Conservation (phyloP, 1,140 invertebrate species). For the Meteorus sp. region DNA sequence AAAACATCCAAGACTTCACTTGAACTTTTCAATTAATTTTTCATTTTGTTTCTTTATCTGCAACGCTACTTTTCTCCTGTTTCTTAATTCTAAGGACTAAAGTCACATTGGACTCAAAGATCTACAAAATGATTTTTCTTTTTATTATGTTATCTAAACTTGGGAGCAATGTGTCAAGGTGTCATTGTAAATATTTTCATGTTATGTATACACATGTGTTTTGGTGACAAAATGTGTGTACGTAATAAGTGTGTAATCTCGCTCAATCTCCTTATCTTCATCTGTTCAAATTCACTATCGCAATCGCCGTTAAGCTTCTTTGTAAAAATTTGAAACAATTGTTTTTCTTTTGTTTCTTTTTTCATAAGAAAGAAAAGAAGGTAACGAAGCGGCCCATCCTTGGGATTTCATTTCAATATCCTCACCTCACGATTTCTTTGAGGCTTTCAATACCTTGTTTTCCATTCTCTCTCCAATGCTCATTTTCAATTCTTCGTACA, state of each 20-base stretch:
- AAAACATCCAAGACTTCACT: conserved; percentile 48
- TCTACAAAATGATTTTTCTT: conserved; percentile 26
- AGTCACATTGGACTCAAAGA: conserved; percentile 23
- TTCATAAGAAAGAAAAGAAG: no score
- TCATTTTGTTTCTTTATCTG: conserved; percentile 10
- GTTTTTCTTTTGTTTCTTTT: no score
- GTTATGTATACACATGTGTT: neutral
- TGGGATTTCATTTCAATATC: no score
- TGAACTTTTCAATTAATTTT: conserved; percentile 32
- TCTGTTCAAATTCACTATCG: no score
- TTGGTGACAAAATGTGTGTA: neutral
- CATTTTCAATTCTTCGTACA: no score
- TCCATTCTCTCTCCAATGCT: no score
- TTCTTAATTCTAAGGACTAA: conserved; percentile 24
- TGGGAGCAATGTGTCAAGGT: neutral
- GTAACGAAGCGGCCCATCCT: no score
- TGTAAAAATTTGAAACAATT: no score
- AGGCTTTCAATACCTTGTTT: no score
- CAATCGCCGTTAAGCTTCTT: no score
- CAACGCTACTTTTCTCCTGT: conserved; percentile 12
- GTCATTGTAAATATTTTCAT: conserved; percentile 12
- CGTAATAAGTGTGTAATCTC: neutral
- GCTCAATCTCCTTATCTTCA: neutral
- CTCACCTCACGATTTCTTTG: no score
- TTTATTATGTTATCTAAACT: conserved; percentile 1